These are phyloP conservation scores for Acanthis flammea DNA, from an alignment of 2,797 vertebrate species.

Conservation along the genomic window DNA sequence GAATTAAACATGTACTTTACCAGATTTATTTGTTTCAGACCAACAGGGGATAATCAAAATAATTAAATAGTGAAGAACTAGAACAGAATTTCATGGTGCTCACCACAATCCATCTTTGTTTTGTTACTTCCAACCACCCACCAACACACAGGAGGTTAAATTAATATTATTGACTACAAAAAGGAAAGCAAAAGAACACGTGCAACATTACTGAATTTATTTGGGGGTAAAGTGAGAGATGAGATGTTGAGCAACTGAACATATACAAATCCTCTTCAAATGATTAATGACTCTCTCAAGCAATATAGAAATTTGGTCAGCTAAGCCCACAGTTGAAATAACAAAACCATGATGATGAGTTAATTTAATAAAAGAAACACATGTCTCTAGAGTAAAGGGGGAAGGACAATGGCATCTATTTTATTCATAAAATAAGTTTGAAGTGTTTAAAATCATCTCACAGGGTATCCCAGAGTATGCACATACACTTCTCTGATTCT, in stretches of 20 bases:
- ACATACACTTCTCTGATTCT: background rate
- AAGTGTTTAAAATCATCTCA: background rate
- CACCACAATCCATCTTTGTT: background rate
- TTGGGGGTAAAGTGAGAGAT: conserved; percentile 26
- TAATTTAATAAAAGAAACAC: conserved; percentile 26
- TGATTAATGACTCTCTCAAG: conserved; percentile 32
- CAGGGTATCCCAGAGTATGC: background rate
- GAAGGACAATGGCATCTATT: background rate
- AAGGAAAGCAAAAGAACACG: background rate
- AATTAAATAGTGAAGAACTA: conserved; percentile 23
- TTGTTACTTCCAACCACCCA: conserved; percentile 7
- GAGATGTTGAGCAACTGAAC: conserved; percentile 21
- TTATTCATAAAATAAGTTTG: background rate
- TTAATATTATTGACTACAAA: conserved; percentile 29
- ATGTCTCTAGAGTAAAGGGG: background rate
- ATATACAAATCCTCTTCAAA: conserved; percentile 21
- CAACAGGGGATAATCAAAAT: conserved; percentile 25
- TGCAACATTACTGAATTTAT: conserved; percentile 27
- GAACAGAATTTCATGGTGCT: conserved; percentile 9
- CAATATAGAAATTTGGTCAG: conserved; percentile 25
- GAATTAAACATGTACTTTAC: conserved; percentile 6
- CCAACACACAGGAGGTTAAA: conserved; percentile 9
- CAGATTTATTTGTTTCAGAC: background rate
- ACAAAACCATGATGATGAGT: background rate
- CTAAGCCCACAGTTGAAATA: conserved; percentile 35